A percentile compares a stretch with the other conserved stretches of the same genome.
Evolutionary conservation across 2,888 invertebrate genomes (phyloP).

Genomic region (Nesidiocoris tenuis): DNA sequence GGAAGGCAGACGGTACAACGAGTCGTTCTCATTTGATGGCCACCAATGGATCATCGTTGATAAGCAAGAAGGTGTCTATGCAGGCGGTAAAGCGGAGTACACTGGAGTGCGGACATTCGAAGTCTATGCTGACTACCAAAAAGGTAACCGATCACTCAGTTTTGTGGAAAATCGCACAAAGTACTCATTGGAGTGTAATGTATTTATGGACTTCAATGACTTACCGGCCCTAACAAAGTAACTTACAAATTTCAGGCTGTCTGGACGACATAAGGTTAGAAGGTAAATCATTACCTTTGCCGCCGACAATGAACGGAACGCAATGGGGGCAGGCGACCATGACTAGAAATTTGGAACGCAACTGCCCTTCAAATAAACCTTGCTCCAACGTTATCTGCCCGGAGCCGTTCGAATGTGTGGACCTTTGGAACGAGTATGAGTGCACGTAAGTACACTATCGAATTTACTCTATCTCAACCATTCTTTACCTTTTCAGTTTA

Average conservation of each 20-base stretch:
- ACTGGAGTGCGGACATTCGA: slow-evolving; percentile 91
- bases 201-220: too few relatives aligned
- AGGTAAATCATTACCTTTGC: slow-evolving; percentile 90
- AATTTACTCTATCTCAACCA: background rate
- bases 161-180: too few relatives aligned
- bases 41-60: slow-evolving; percentile 91
- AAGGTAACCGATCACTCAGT: slow-evolving; percentile 68
- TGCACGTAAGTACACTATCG: slow-evolving; percentile 97
- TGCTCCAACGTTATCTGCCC: slow-evolving; percentile 93
- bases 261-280: slow-evolving; percentile 83
- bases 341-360: slow-evolving; percentile 85
- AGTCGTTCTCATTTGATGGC: slow-evolving; percentile 84
- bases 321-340: slow-evolving; percentile 95
- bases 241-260: slow-evolving; percentile 67
- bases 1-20: slow-evolving; percentile 89
- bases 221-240: too few relatives aligned
- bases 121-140: slow-evolving; percentile 91
- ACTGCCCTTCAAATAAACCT: slow-evolving; percentile 92
- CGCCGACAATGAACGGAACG: slow-evolving; percentile 91
- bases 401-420: slow-evolving; percentile 90
- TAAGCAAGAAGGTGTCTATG: slow-evolving; percentile 92
- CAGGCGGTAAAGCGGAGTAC: slow-evolving; percentile 93
- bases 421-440: slow-evolving; percentile 96
- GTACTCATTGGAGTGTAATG: too few relatives aligned
- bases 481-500: too few relatives aligned